phyloP scores from a whole-genome alignment of 2,113 vertebrate species.

The Corydoras maculifer region DNA sequence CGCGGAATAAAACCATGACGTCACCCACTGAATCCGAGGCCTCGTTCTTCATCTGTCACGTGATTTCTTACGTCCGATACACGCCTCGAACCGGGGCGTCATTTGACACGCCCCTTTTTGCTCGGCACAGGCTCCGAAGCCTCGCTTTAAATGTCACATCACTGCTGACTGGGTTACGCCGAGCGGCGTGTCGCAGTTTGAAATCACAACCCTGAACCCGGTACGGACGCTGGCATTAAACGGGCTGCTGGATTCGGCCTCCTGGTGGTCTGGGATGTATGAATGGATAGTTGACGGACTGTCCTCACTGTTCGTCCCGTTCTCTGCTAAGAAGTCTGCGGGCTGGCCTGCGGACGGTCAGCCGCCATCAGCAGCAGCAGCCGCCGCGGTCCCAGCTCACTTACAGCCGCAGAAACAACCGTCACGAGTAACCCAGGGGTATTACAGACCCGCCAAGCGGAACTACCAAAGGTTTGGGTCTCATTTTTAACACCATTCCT shows the following conservation, averaged over 20 bases:
- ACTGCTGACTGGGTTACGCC: no score
- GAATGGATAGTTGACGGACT: conserved; percentile 75
- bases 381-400: conserved; percentile 29
- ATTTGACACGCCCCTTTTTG: no score
- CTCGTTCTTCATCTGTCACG: no score
- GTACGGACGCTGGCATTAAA: conserved; percentile 55
- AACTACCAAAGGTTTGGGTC: conserved; percentile 64
- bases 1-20: no score
- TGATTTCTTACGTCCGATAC: no score
- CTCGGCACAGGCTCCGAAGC: no score
- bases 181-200: conserved; percentile 11
- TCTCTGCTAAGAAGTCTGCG: conserved; percentile 47
- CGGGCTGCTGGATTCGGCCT: conserved; percentile 45
- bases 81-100: no score
- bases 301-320: conserved; percentile 69
- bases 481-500: no score
- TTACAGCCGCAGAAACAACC: conserved; percentile 34
- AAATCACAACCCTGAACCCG: neutral
- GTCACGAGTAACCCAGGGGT: conserved; percentile 36
- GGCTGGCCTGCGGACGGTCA: conserved; percentile 51
- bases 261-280: conserved; percentile 72
- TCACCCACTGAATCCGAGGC: no score
- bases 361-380: neutral
- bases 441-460: conserved; percentile 60
- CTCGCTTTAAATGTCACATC: no score